Evolutionary conservation across 2,888 invertebrate species (phyloP).

Genomic region (Andrena camellia): DNA sequence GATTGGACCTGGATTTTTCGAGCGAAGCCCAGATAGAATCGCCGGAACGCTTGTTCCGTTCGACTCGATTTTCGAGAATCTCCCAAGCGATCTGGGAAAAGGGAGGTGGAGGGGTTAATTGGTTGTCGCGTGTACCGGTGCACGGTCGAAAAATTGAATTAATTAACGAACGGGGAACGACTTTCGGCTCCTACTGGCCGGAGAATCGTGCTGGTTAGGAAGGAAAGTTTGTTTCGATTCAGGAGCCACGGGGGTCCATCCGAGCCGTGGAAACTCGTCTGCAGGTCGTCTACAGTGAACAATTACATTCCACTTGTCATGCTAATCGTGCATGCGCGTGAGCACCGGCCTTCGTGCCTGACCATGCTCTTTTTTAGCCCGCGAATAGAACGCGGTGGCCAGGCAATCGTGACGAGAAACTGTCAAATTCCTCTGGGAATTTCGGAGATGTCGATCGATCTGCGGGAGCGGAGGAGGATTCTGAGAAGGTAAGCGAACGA

Average conservation of each 20-base stretch:
- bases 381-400: background rate
- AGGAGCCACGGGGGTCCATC: conserved; percentile 48
- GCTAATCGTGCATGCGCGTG: conserved; percentile 72
- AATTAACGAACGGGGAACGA: conserved; percentile 31
- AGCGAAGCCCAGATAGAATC: background rate
- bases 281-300: conserved; percentile 72
- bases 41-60: background rate
- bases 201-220: conserved; percentile 15
- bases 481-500: conserved; percentile 2
- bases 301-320: conserved; percentile 77
- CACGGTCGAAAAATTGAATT: conserved; percentile 32
- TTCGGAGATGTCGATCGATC: background rate
- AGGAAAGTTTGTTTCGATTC: conserved; percentile 61
- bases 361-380: conserved; percentile 42
- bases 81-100: background rate
- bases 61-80: conserved; percentile 6
- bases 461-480: background rate
- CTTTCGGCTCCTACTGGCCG: background rate
- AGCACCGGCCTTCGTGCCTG: conserved; percentile 59
- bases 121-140: background rate
- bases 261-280: conserved; percentile 57
- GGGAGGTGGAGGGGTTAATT: too few relatives aligned
- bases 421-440: background rate
- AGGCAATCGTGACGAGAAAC: background rate
- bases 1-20: background rate